Evolutionary conservation across 2,888 invertebrate species (phyloP), one percentile per base, ranked within the genome.

Genomic region (Heliconius ethilla): DNA sequence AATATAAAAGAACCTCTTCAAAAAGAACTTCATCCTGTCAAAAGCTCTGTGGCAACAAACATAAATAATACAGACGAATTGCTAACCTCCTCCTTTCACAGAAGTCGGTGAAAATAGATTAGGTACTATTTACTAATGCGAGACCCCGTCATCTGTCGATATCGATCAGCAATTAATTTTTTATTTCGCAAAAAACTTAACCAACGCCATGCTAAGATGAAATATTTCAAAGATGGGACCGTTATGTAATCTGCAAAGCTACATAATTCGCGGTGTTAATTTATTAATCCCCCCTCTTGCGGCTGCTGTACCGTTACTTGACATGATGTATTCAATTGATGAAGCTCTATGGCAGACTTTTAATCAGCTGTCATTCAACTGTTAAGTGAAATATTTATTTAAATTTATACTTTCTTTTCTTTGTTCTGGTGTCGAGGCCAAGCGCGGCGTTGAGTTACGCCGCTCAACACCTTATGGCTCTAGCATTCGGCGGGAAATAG

Each of bases 221-320:
- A 74, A 77, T 77, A 45, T 74, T 74, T 67, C 74, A 40, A 62
- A 74, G 67, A 65, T 72, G 51, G 63, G 45, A 76, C 80, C 78
- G 80, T 80, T 80, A 80, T 80, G 78, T 72, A 78, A 80, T 78
- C 75, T 70, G 80, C 76, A 78, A 78, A 78, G 76, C 67, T 80
- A 80, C 78, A 78, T 80, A 77, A 80, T 80, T 74, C 75, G 67
- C 72, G 65, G 66, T 76, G 66, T 67, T 75, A 72, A 74, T 76
- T 78, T 75, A 78, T 76, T 62, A 78, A 33, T 7, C 15, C 62
- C 51, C 59, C 45, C 76, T 78, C 70, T 67, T 29, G 76, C 76
- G 59, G 75, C 63, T 75, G 62, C 29, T 70, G 27, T 75, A 80
- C 80, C 78, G 80, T 78, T 80, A 80, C 55, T 45, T 72, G 70